Evolutionary conservation across 2,888 invertebrate species (phyloP).

Genomic region (Allacma fusca): DNA sequence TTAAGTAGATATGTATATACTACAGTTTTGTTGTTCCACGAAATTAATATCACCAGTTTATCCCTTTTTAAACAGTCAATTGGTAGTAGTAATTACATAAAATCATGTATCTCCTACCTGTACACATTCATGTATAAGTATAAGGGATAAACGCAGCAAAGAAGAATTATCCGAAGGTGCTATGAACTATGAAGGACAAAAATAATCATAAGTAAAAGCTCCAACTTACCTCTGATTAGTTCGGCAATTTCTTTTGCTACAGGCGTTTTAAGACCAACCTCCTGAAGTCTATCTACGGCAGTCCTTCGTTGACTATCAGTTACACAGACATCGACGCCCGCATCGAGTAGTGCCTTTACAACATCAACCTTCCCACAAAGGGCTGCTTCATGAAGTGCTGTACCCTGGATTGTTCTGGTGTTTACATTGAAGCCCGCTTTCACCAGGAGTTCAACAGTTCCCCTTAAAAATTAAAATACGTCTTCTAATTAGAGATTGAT

Average conservation of each 20-base stretch:
- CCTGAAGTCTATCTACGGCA: slow-evolving; percentile 78
- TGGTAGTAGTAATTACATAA: too few relatives aligned
- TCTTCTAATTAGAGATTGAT: neutral
- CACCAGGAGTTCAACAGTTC: slow-evolving; percentile 82
- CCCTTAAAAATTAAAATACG: slow-evolving; percentile 66
- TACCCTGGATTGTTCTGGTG: slow-evolving; percentile 83
- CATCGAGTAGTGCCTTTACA: slow-evolving; percentile 79
- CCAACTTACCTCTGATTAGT: slow-evolving; percentile 78
- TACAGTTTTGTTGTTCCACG: too few relatives aligned
- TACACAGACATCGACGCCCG: slow-evolving; percentile 82
- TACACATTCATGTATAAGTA: too few relatives aligned
- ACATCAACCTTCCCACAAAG: slow-evolving; percentile 90
- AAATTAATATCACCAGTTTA: too few relatives aligned
- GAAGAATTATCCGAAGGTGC: too few relatives aligned
- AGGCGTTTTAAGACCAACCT: slow-evolving; percentile 84
- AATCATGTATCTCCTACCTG: too few relatives aligned
- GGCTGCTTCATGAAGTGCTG: slow-evolving; percentile 92
- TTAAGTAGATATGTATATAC: too few relatives aligned
- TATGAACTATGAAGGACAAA: too few relatives aligned
- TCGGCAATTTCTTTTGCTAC: slow-evolving; percentile 86
- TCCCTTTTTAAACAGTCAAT: too few relatives aligned
- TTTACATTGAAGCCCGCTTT: slow-evolving; percentile 89
- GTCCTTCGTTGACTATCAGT: slow-evolving; percentile 82
- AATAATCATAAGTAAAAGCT: too few relatives aligned
- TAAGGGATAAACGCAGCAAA: too few relatives aligned